Evolutionary conservation across 2,797 vertebrate species (phyloP).

Genomic region (Enteromius radiatus): DNA sequence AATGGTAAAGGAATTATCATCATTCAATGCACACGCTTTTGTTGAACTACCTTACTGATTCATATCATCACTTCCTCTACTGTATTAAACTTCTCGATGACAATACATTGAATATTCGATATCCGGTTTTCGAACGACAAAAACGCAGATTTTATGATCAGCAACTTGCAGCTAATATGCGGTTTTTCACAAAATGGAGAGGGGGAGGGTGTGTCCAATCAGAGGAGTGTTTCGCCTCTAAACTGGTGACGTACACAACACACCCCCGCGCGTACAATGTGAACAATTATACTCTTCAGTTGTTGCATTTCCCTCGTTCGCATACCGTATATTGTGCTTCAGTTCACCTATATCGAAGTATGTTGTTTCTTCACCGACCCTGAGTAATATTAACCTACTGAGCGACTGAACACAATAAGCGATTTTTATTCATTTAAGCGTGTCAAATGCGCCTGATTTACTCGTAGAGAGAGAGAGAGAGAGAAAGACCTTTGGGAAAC

Average conservation of each 20-base stretch:
- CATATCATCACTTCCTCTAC: slow-evolving; percentile 41
- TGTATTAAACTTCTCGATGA: slow-evolving; percentile 4
- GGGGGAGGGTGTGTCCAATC: slow-evolving; percentile 54
- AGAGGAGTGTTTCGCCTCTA: slow-evolving; percentile 29
- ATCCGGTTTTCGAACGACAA: slow-evolving; percentile 15
- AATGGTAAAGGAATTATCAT: not conserved
- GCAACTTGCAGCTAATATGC: slow-evolving; percentile 42
- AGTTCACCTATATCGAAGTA: not conserved
- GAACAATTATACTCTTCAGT: not conserved
- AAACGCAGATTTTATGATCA: slow-evolving; percentile 36
- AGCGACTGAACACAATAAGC: not conserved
- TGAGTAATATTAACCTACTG: not conserved
- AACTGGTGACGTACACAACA: slow-evolving; percentile 44
- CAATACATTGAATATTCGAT: slow-evolving; percentile 25
- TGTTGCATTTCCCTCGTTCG: not conserved
- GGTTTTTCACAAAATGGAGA: slow-evolving; percentile 62
- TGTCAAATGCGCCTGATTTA: not conserved
- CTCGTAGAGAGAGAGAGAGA: not conserved
- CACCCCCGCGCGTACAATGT: slow-evolving; percentile 41
- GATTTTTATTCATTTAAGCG: not conserved
- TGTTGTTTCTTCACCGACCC: too few species aligned
- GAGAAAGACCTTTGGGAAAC: not conserved
- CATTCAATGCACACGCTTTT: slow-evolving; percentile 21
- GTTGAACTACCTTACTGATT: slow-evolving; percentile 49
- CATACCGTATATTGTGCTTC: not conserved